Conservation (phyloP, 2,797 vertebrate genomes). For the Hydrolagus colliei region DNA sequence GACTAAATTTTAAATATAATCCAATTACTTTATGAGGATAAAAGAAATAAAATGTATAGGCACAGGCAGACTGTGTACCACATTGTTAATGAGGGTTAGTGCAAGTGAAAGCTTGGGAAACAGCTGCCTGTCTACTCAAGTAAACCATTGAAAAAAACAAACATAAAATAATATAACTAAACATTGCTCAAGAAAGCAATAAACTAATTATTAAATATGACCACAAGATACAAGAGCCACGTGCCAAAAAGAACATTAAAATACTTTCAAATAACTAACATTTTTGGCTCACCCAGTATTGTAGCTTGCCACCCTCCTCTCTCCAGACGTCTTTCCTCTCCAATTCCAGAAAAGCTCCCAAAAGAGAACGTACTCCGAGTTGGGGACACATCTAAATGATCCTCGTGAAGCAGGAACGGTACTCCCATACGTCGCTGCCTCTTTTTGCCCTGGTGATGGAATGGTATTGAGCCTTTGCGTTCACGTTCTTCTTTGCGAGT, state of each 20-base stretch:
- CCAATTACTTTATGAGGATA: background rate
- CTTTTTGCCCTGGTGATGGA: slow-evolving; percentile 87
- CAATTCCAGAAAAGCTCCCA: slow-evolving; percentile 86
- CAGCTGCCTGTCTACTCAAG: background rate
- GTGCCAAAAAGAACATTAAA: background rate
- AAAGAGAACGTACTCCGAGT: slow-evolving; percentile 97
- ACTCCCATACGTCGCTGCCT: slow-evolving; percentile 86
- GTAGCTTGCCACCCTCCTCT: slow-evolving; percentile 91
- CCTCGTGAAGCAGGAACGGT: slow-evolving; percentile 88
- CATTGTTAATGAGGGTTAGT: background rate
- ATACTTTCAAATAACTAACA: background rate
- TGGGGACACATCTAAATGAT: slow-evolving; percentile 89
- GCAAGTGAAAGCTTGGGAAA: background rate
- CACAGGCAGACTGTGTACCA: background rate
- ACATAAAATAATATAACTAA: background rate
- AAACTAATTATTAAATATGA: too few species aligned
- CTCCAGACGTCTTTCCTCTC: slow-evolving; percentile 87
- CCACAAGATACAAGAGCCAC: background rate
- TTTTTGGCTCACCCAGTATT: slow-evolving; percentile 73
- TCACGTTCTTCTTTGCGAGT: slow-evolving; percentile 90
- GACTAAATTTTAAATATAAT: background rate
- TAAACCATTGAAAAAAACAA: background rate
- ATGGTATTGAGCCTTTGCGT: slow-evolving; percentile 91
- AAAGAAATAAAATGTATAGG: background rate
- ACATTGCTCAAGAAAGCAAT: too few species aligned